Evolutionary conservation across 2,888 invertebrate species (phyloP), one percentile per base, ranked within the genome.

Genomic region (Melieria omissa): DNA sequence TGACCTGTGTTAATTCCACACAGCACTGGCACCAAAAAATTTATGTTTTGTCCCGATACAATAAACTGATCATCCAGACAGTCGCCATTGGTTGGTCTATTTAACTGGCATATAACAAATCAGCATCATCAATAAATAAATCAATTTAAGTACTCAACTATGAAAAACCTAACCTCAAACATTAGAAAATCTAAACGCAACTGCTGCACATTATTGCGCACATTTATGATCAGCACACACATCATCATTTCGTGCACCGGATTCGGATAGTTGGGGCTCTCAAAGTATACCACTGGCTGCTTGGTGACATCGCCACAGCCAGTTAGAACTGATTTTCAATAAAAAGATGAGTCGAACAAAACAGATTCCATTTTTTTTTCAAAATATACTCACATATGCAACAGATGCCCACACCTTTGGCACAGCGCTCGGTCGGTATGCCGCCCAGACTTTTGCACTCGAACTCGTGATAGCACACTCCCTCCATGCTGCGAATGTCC

Each of bases 1-100:
- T 93, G 93, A 12, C 93, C 93, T 0, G 92, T 91, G 81, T 93
- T 94, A 55, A 92, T 90, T 16, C 94, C 94, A 81, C 94, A 94
- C 41, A 94, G 85, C 5, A 90, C 88, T 0, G 94, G 94, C 72
- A 93, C 87, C n/a, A 89, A 84, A 74, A 89, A 90, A 80, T 93
- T 93, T 0, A 88, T 80, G 83, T 92, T 92, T 80, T 93, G 92
- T 3, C 94, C 94, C 0, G 91, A 90, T 5, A 94, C 88, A 9
- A 92, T 88, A 76, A 94, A 90, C 77, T 92, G 90, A 82, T 94
- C 94, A 46, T 90, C 89, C 54, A 89, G 85, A 78, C 94, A 94
- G 29, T 89, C 89, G 0, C 94, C 94, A 77, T 90, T 89, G 4
- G 88, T 90, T 0, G 94, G 93, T 0, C 91, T 90, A 75, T 90